Percentiles rank a stretch among this genome's conserved stretches.
Evolutionary conservation across 1,140 invertebrate genomes (phyloP).

Genomic region (Calephelis virginiensis): DNA sequence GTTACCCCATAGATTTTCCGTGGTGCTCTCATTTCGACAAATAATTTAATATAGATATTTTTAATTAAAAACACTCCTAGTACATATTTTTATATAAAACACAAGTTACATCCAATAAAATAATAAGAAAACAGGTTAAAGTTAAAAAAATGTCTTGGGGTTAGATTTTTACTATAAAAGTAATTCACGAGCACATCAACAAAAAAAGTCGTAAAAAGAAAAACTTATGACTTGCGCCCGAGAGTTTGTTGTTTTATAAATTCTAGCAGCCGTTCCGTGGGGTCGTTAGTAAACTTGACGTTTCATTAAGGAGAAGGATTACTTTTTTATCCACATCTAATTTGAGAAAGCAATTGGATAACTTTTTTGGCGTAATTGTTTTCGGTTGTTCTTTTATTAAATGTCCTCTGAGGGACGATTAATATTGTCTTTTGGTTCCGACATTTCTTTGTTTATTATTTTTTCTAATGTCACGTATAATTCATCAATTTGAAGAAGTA

Average conservation of each 20-base stretch:
- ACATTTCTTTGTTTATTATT: neutral
- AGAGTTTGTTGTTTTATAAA: constrained; percentile 7
- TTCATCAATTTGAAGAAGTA: too few species aligned
- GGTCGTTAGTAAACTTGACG: constrained; percentile 37
- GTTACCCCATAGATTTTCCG: too few species aligned
- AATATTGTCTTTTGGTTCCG: constrained; percentile 21
- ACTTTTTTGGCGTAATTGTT: constrained; percentile 27
- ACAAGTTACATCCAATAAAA: too few species aligned
- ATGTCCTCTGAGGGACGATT: constrained; percentile 23
- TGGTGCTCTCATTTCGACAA: too few species aligned
- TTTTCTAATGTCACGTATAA: too few species aligned
- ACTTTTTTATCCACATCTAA: constrained; percentile 32
- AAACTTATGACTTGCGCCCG: neutral
- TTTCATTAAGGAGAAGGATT: constrained; percentile 39
- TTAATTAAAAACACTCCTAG: too few species aligned
- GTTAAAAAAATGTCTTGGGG: too few species aligned
- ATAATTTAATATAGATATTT: too few species aligned
- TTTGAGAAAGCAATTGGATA: constrained; percentile 25
- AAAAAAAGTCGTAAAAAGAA: neutral
- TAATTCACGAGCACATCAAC: too few species aligned
- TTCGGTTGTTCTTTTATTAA: constrained; percentile 30
- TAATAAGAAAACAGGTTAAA: too few species aligned
- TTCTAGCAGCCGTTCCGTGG: neutral
- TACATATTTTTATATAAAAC: too few species aligned
- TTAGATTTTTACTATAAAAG: too few species aligned